Evolutionary conservation across 2,888 invertebrate species (phyloP), one percentile per base, ranked within the genome.

Genomic region (Latrodectus elegans): DNA sequence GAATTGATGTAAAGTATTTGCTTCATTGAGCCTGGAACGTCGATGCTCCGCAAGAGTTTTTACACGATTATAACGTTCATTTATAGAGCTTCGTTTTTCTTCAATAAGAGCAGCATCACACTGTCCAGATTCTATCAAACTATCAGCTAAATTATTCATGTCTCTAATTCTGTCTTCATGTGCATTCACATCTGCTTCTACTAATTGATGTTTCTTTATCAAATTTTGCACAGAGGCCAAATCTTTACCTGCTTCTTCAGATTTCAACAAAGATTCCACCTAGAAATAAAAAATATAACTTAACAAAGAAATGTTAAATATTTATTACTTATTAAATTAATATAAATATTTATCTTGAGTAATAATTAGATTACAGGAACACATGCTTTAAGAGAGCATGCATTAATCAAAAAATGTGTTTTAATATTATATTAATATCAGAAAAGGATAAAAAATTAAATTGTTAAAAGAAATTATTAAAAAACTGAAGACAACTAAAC

Each of bases 1-100:
- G 96, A 99, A 99, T 93, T 99, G 99, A 93, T 99, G 99, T 92
- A 99, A 94, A 9, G 98, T 99, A 92, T 98, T 96, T 68, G 99
- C 99, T 93, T 99, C 99, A 92, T 97, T 96, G 87, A 99, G 94
- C 55, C 97, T 94, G 11, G 96, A 96, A 91, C 98, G 96, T 73
- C 99, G 94, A 92, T 98, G 97, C 71, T 97, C 96, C 77, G 98
- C 97, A 90, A 98, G 94, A 92, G 96, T 97, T 92, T 96, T 95
- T 91, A 98, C 97, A 91, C 97, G 95, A 93, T 97, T 97, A 93
- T 98, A 99, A 88, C 99, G 95, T 92, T 97, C 97, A 93, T 99
- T 99, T 92, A 99, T 99, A 91, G 97, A 96, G 91, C 96, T 95
- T 89, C 99, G 96, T 91, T 98, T 97, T 91, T 98, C 97, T 90